phyloP scores from a whole-genome alignment of 2,113 vertebrate genomes.

The Heterocephalus glaber region DNA sequence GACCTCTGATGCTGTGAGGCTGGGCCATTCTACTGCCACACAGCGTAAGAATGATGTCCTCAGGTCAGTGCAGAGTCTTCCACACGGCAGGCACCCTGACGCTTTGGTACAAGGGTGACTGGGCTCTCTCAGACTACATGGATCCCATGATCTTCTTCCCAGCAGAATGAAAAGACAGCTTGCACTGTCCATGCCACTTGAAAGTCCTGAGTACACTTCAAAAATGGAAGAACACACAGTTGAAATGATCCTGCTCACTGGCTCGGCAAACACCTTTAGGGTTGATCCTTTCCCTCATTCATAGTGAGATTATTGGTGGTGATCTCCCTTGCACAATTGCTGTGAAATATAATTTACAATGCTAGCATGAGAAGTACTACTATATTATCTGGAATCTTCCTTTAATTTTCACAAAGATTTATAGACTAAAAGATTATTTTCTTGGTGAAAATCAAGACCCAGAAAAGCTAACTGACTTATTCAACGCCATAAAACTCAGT shows the following conservation, averaged over 20 bases:
- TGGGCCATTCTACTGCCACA: neutral
- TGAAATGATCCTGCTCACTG: neutral
- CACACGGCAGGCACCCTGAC: neutral
- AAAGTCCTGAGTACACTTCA: neutral
- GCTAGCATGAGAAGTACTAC: neutral
- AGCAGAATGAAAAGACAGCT: neutral
- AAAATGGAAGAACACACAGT: neutral
- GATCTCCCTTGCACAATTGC: neutral
- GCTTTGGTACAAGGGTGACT: neutral
- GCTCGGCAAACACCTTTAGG: neutral
- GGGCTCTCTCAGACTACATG: neutral
- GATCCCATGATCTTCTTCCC: neutral
- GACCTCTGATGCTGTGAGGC: neutral
- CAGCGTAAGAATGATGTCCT: no score
- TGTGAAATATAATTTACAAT: neutral
- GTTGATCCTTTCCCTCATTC: neutral
- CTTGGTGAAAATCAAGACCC: neutral
- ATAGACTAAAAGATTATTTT: neutral
- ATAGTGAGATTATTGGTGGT: neutral
- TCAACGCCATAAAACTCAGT: neutral
- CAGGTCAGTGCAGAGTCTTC: neutral
- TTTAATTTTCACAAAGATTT: neutral
- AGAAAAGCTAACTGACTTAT: neutral
- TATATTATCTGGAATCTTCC: neutral
- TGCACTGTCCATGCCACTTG: neutral